phyloP scores from a whole-genome alignment of 2,113 vertebrate genomes.

The Guaruba guarouba region DNA sequence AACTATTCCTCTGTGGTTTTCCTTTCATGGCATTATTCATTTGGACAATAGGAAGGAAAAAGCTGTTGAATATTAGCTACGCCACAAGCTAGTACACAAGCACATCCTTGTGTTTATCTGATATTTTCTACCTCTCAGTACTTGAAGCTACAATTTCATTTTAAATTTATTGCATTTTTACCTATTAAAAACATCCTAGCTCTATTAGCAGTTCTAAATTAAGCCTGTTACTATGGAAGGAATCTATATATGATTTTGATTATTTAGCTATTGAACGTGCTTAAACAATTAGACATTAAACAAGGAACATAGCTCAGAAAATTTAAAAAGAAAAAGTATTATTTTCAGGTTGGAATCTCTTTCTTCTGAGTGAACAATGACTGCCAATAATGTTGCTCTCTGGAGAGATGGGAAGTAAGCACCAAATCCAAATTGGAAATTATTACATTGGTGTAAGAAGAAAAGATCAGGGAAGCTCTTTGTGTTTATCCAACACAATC shows the following conservation, averaged over 20 bases:
- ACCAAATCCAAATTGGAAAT: neutral
- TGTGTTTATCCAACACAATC: neutral
- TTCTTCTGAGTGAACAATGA: neutral
- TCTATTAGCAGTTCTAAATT: neutral
- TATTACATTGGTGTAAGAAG: neutral
- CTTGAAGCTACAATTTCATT: neutral
- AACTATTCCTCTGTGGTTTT: neutral
- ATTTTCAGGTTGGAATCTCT: neutral
- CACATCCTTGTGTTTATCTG: neutral
- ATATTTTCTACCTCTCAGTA: neutral
- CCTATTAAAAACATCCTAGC: neutral
- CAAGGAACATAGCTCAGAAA: neutral
- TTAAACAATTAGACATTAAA: neutral
- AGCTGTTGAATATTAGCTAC: neutral
- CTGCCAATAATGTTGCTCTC: neutral
- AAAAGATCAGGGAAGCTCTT: fast-evolving
- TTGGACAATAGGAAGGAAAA: neutral
- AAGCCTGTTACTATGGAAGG: neutral
- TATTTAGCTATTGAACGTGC: neutral
- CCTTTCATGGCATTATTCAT: neutral
- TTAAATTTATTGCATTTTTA: neutral
- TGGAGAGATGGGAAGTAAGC: neutral
- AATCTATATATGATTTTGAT: neutral
- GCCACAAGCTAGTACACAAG: neutral
- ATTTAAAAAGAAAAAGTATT: neutral